phyloP scores from a whole-genome alignment of 2,797 vertebrate genomes.

The Uromys caudimaculatus region DNA sequence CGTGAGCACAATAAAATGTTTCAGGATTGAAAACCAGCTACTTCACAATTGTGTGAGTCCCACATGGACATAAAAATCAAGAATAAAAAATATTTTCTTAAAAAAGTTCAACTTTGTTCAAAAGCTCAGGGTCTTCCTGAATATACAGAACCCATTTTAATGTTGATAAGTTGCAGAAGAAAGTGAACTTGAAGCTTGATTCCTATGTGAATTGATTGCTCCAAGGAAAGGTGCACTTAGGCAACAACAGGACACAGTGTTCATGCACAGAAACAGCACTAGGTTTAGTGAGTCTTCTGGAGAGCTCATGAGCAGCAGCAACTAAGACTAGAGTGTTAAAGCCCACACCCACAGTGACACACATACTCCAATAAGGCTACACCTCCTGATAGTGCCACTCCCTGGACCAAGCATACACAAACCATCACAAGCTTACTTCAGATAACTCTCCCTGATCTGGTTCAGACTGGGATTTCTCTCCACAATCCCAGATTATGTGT shows the following conservation, averaged over 20 bases:
- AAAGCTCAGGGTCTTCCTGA: neutral
- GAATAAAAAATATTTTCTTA: neutral
- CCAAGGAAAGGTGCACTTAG: neutral
- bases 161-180: neutral
- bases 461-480: conserved; percentile 21
- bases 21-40: neutral
- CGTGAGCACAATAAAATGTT: neutral
- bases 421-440: neutral
- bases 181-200: neutral
- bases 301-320: no score
- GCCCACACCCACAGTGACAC: neutral
- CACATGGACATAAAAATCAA: neutral
- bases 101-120: neutral
- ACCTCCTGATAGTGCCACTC: neutral
- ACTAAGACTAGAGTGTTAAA: neutral
- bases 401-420: neutral
- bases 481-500: conserved; percentile 36
- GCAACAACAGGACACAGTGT: neutral
- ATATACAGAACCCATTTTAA: neutral
- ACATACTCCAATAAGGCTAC: neutral
- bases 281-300: neutral
- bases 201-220: neutral
- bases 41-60: neutral
- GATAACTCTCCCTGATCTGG: conserved; percentile 31
- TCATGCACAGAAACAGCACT: neutral